These are phyloP conservation scores for Sycophila sp. DNA, from an alignment of 1,140 invertebrate genomes.

Conservation along the genomic window DNA sequence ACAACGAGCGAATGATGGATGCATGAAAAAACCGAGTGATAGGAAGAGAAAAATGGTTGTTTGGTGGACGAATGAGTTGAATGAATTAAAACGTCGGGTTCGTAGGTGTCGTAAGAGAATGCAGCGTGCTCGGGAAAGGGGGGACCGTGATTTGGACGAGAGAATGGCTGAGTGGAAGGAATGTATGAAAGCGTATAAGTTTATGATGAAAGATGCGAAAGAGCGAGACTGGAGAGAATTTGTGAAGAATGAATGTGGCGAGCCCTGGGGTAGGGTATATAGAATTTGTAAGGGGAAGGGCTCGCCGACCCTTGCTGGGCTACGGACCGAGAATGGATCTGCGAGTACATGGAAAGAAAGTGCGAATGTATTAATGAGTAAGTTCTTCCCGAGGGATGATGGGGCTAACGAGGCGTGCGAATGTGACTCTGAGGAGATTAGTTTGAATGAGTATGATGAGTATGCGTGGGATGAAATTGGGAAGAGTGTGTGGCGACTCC, in stretches of 20 bases:
- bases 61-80: background rate
- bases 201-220: background rate
- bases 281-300: background rate
- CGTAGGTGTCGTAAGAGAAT: background rate
- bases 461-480: background rate
- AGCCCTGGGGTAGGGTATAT: background rate
- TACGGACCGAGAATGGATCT: background rate
- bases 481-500: background rate
- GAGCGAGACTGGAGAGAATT: background rate
- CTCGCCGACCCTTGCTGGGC: background rate
- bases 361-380: background rate
- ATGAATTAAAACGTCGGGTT: background rate
- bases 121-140: too few species aligned
- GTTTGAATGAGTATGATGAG: background rate
- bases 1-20: background rate
- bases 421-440: background rate
- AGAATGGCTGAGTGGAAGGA: background rate
- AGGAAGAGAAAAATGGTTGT: background rate
- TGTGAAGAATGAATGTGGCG: background rate
- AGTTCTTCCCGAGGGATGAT: constrained; percentile 5
- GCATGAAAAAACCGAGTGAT: background rate
- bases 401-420: background rate
- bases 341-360: background rate
- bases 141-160: background rate
- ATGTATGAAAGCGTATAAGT: background rate